These are phyloP conservation scores for Oscheius myriophilus DNA, from an alignment of 2,888 invertebrate genomes.

Conservation along the genomic window DNA sequence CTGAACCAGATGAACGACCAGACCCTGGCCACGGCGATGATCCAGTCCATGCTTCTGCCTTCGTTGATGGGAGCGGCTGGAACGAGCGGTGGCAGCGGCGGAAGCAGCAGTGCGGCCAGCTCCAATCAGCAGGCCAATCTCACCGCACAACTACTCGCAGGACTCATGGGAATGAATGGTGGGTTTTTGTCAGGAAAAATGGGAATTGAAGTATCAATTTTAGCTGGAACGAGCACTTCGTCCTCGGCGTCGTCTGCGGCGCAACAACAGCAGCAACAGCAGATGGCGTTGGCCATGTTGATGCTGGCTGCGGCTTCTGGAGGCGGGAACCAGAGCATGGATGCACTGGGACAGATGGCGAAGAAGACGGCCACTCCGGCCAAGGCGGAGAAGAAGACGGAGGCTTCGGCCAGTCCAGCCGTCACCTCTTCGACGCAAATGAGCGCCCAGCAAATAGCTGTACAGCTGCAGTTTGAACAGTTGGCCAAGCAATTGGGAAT, in stretches of 20 bases:
- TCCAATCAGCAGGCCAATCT: neutral
- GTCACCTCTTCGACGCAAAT: too few species aligned
- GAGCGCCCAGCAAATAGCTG: too few species aligned
- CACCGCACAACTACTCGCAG: constrained; percentile 8
- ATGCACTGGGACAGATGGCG: too few species aligned
- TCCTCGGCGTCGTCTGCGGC: neutral
- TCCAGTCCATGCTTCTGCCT: constrained; percentile 38
- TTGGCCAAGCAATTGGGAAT: constrained; percentile 12
- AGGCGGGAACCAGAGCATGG: too few species aligned
- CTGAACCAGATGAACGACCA: constrained; percentile 35
- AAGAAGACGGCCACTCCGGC: too few species aligned
- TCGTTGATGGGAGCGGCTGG: constrained; percentile 31
- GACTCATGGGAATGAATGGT: constrained; percentile 1
- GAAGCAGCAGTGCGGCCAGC: neutral
- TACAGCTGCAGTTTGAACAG: neutral
- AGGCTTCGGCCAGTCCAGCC: too few species aligned
- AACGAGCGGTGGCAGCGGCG: constrained; percentile 9
- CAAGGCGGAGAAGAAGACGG: too few species aligned
- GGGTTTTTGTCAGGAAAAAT: neutral
- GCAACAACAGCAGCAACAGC: constrained; percentile 25
- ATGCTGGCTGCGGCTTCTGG: constrained; percentile 4
- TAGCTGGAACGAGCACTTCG: constrained; percentile 7
- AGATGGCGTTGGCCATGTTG: constrained; percentile 15
- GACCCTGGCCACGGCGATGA: constrained; percentile 35
- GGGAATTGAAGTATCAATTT: too few species aligned